These are phyloP conservation scores for Drepana falcataria DNA, from an alignment of 2,888 invertebrate genomes.

Conservation along the genomic window DNA sequence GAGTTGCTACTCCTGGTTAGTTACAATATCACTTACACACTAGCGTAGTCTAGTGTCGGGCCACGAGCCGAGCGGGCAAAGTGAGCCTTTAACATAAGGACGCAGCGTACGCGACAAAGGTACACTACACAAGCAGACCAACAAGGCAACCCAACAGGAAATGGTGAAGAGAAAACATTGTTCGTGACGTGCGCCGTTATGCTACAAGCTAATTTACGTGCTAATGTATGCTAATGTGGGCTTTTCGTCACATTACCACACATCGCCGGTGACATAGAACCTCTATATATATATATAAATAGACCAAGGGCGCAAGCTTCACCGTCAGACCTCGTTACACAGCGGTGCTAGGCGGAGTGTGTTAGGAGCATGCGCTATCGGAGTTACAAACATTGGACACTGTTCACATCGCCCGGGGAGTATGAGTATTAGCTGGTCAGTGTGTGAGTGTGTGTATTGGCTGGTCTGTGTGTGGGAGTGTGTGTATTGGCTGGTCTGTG, in stretches of 20 bases:
- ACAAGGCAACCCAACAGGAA: too few relatives aligned
- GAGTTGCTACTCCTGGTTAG: too few relatives aligned
- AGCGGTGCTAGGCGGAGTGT: slow-evolving; percentile 8
- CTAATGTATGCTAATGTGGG: background rate
- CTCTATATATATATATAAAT: background rate
- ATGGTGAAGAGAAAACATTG: too few relatives aligned
- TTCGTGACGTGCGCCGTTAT: background rate
- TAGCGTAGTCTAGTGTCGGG: too few relatives aligned
- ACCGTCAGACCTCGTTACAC: background rate
- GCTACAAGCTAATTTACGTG: background rate
- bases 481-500: background rate
- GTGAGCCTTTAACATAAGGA: background rate
- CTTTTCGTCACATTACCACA: background rate
- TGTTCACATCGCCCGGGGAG: background rate
- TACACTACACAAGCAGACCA: background rate
- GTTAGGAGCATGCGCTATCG: slow-evolving; percentile 24
- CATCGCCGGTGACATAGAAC: background rate
- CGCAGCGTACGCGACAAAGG: background rate
- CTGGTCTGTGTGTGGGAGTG: background rate
- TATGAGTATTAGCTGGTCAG: background rate
- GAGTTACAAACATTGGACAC: background rate
- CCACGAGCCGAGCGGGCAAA: background rate
- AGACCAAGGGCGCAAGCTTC: background rate
- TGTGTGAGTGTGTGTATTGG: background rate
- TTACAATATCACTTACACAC: too few relatives aligned